Conservation (phyloP, 2,888 invertebrate genomes). For the Lithophane leautieri region DNA sequence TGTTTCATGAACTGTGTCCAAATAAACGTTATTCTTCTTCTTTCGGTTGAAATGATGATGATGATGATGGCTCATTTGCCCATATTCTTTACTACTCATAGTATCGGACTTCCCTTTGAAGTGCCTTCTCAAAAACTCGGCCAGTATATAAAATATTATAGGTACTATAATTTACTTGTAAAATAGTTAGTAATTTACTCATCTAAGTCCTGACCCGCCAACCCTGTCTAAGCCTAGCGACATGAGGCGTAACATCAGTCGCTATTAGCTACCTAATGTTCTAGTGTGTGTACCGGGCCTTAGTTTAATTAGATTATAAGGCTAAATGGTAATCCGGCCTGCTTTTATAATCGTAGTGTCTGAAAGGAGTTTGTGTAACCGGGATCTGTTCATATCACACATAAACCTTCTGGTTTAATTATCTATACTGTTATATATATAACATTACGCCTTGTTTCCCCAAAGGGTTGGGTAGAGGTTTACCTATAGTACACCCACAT, state of each 20-base stretch:
- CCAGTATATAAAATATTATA: not conserved
- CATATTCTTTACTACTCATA: not conserved
- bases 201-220: conserved; percentile 11
- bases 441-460: no score
- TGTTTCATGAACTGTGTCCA: no score
- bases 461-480: no score
- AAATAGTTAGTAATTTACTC: not conserved
- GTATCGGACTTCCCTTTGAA: not conserved
- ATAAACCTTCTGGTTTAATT: no score
- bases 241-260: conserved; percentile 50
- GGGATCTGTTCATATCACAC: not conserved
- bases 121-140: not conserved
- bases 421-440: no score
- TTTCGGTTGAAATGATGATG: no score
- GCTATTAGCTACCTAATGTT: conserved; percentile 53
- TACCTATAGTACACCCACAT: no score
- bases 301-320: conserved; percentile 57
- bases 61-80: not conserved
- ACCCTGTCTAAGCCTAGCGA: conserved; percentile 35
- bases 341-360: conserved; percentile 13
- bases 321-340: conserved; percentile 24
- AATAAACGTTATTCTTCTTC: no score
- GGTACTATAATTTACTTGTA: not conserved
- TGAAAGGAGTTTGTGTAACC: conserved; percentile 20
- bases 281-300: conserved; percentile 38